Percentiles rank a stretch among this genome's conserved stretches.
Conservation (phyloP, 2,888 invertebrate genomes). For the Caenorhabditis sp. region DNA sequence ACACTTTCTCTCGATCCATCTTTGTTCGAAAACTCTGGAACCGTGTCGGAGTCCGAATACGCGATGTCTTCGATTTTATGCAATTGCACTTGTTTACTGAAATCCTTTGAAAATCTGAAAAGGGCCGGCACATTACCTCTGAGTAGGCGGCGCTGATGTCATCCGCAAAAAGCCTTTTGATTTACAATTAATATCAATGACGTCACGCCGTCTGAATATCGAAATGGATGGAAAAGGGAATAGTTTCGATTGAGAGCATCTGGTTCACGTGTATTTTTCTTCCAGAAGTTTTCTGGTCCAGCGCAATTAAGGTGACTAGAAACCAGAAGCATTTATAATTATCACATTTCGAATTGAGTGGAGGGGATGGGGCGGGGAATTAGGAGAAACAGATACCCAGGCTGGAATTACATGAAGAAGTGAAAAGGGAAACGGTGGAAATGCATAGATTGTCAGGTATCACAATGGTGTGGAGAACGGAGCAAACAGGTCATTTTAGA, state of each 20-base stretch:
- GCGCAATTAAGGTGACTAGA: too few species aligned
- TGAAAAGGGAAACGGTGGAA: constrained; percentile 12
- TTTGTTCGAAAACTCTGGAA: constrained; percentile 39
- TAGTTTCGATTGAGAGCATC: too few species aligned
- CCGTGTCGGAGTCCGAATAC: constrained; percentile 32
- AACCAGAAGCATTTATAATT: constrained; percentile 7
- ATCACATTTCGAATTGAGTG: constrained; percentile 6
- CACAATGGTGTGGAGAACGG: constrained; percentile 1
- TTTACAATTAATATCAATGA: too few species aligned
- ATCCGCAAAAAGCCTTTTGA: too few species aligned
- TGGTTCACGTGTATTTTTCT: too few species aligned
- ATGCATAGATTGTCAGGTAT: constrained; percentile 2
- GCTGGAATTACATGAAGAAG: not conserved
- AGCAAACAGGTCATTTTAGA: constrained; percentile 40
- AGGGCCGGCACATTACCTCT: not conserved
- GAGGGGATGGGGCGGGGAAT: not conserved
- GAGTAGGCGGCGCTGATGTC: not conserved
- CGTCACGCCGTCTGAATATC: too few species aligned
- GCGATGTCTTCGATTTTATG: constrained; percentile 29
- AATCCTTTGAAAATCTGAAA: constrained; percentile 2
- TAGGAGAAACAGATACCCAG: constrained; percentile 8
- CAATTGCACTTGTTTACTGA: not conserved
- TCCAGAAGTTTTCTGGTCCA: not conserved
- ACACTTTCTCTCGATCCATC: constrained; percentile 30
- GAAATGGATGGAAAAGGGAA: too few species aligned